These are phyloP conservation scores for Erpetoichthys calabaricus DNA, from an alignment of 2,797 vertebrate species.

Conservation along the genomic window DNA sequence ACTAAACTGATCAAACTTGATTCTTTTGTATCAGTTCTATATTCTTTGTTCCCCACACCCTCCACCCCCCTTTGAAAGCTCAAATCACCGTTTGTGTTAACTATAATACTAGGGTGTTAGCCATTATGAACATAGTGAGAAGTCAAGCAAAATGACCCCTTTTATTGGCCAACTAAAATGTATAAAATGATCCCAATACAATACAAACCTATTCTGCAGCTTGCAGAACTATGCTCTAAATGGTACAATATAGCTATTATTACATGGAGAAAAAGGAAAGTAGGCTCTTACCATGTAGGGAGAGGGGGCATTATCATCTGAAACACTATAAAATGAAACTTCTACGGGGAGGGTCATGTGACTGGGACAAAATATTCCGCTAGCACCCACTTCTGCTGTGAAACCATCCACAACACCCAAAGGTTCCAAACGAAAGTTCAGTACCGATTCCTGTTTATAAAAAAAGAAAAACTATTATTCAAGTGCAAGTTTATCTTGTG, in stretches of 20 bases:
- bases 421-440: slow-evolving; percentile 90
- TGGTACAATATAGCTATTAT: not conserved
- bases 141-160: too few relatives aligned
- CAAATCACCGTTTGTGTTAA: too few relatives aligned
- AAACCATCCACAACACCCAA: slow-evolving; percentile 82
- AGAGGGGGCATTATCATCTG: slow-evolving; percentile 94
- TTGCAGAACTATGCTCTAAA: slow-evolving; percentile 6
- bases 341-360: slow-evolving; percentile 92
- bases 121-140: too few relatives aligned
- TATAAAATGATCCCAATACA: slow-evolving; percentile 16
- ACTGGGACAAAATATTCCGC: slow-evolving; percentile 89
- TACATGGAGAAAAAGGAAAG: too few relatives aligned
- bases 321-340: slow-evolving; percentile 96
- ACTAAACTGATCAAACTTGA: too few relatives aligned
- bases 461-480: not conserved
- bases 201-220: slow-evolving; percentile 11
- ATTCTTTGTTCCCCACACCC: too few relatives aligned
- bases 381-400: slow-evolving; percentile 89
- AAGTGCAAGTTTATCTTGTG: too few relatives aligned
- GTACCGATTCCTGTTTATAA: slow-evolving; percentile 73
- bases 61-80: too few relatives aligned
- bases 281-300: slow-evolving; percentile 81
- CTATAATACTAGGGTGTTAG: too few relatives aligned
- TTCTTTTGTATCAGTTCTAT: too few relatives aligned
- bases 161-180: not conserved